Conservation (phyloP, 2,113 vertebrate genomes). For the Phyllopteryx taeniolatus region DNA sequence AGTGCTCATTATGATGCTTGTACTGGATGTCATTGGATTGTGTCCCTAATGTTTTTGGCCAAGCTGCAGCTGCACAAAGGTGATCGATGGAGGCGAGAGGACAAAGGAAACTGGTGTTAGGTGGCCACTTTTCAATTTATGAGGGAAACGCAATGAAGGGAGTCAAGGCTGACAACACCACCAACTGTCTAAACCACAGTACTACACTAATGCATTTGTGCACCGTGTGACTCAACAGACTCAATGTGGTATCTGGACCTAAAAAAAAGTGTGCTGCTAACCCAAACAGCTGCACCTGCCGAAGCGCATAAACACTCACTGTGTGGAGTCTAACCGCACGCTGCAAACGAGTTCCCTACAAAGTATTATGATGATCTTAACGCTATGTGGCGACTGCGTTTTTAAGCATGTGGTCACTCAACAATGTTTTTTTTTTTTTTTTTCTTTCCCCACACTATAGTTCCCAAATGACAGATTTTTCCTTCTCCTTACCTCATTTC, state of each 20-base stretch:
- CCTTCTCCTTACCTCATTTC: too few relatives aligned
- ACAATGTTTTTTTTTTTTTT: too few relatives aligned
- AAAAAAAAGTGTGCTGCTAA: neutral
- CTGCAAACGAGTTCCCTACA: too few relatives aligned
- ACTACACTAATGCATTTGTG: conserved; percentile 52
- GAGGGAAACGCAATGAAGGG: conserved; percentile 34
- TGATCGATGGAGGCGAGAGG: conserved; percentile 67
- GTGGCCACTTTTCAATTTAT: conserved; percentile 55
- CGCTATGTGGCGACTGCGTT: too few relatives aligned
- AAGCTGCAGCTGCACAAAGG: conserved; percentile 34
- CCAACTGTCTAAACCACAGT: conserved; percentile 59
- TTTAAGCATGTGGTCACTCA: too few relatives aligned
- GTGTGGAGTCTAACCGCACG: too few relatives aligned
- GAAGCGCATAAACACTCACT: too few relatives aligned
- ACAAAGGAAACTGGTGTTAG: conserved; percentile 64
- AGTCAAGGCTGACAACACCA: conserved; percentile 74
- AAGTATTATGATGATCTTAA: too few relatives aligned
- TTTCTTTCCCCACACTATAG: neutral
- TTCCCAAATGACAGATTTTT: neutral
- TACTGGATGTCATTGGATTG: neutral
- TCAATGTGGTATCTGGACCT: too few relatives aligned
- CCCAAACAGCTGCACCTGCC: neutral
- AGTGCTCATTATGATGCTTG: neutral
- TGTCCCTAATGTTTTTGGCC: neutral
- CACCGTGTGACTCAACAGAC: too few relatives aligned